Percentiles rank a stretch among this genome's conserved stretches.
Evolutionary conservation across 2,797 vertebrate species (phyloP).

Genomic region (Linurgus olivaceus): DNA sequence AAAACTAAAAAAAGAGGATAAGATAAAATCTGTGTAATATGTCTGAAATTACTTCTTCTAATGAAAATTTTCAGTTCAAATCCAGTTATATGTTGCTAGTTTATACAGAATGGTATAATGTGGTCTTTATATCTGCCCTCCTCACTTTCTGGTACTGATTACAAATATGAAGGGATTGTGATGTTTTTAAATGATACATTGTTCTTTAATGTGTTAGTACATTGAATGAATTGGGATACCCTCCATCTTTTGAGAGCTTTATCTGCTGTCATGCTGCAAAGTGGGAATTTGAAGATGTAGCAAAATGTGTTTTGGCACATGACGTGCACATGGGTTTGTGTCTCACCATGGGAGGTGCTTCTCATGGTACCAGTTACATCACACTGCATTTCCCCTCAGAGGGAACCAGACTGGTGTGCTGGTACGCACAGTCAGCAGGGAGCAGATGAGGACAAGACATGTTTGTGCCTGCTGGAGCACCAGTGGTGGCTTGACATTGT

Average conservation of each 20-base stretch:
- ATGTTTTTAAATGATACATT: background rate
- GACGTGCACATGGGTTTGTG: fast-evolving
- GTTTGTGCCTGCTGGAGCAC: background rate
- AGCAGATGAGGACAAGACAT: background rate
- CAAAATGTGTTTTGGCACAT: background rate
- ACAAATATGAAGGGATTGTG: background rate
- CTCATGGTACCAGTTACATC: background rate
- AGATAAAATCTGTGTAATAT: background rate
- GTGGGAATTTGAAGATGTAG: background rate
- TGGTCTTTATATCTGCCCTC: background rate
- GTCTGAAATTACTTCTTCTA: background rate
- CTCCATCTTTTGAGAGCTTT: background rate
- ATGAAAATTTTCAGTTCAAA: background rate
- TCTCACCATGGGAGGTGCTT: background rate
- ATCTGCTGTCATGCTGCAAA: background rate
- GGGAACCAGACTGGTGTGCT: background rate
- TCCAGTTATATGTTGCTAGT: background rate
- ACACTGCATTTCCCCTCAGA: background rate
- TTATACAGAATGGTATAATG: background rate
- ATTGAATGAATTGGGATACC: background rate
- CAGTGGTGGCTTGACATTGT: fast-evolving
- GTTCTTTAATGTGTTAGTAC: background rate
- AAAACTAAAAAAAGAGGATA: background rate
- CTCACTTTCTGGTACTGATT: background rate
- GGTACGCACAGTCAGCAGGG: background rate